Base-by-base conservation (phyloP, 2,888 invertebrate genomes). In the Himalopsyche anomala region DNA sequence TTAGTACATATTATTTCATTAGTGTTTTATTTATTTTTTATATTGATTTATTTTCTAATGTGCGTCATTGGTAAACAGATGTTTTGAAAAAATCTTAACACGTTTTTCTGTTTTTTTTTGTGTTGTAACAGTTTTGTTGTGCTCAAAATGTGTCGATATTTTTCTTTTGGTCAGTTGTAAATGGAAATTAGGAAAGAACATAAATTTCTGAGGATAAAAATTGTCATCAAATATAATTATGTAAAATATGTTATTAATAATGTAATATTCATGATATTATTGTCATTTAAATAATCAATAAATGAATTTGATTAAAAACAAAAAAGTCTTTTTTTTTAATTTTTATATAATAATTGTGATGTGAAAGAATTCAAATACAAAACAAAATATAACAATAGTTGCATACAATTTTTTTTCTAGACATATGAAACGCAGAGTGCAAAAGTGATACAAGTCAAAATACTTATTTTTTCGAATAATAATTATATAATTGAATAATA, bases 21-120 rank as follows among this genome's bases (percentile, higher is more conserved):
- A n/a, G 40, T 81, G 80, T 54, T 81, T 45, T 80, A 82, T 85
- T 54, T 74, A 79, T 80, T 69, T 56, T 56, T 19, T 62, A 62
- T 62, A 19, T 56, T 62, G 62, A 62, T 62, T 62, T 62, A 62
- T 62, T 74, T n/a, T 84, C 15, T 79, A 74, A 19, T 85, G 69
- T 79, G 74, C 54, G 80, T 80, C 38, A 36, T 80, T 36, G 40
- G 80, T 80, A 28, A 62, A 62, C 8, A 62, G 62, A 28, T 62
- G 62, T 5, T 19, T 15, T 62, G 62, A 15, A 62, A 62, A 62
- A 62, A n/a, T 19, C 6, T 62, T 19, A 19, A 9, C 19, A 8
- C 12, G 15, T 8, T 19, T 19, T 19, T 62, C 62, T 62, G 62
- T 19, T 11, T 19, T 56, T n/a, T 56, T 17, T 56, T 56, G n/a